Percentiles rank a stretch among this genome's conserved stretches.
Evolutionary conservation across 2,113 vertebrate species (phyloP).

Genomic region (Pluvianellus socialis): DNA sequence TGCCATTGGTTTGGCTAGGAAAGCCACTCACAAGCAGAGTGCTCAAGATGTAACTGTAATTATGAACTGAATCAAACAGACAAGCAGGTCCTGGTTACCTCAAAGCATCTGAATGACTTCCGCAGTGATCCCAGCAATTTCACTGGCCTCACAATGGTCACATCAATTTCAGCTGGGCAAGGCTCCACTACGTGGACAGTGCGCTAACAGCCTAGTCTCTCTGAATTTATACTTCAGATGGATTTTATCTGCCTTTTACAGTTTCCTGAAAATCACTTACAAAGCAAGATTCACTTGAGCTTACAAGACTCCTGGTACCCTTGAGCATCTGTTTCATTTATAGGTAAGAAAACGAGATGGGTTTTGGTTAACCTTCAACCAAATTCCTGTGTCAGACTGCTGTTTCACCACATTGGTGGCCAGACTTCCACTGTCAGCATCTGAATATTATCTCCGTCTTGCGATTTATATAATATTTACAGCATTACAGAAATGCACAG

Average conservation of each 20-base stretch:
- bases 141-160: not conserved
- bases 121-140: accelerated
- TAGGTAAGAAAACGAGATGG: not conserved
- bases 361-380: not conserved
- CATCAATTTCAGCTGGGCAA: not conserved
- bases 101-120: not conserved
- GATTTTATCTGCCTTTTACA: not conserved
- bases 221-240: not conserved
- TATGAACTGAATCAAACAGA: not conserved
- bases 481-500: not conserved
- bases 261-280: constrained; percentile 8
- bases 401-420: not conserved
- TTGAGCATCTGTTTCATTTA: not conserved
- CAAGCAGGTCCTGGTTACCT: not conserved
- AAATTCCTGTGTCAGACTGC: not conserved
- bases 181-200: not conserved
- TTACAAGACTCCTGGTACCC: not conserved
- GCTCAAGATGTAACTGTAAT: not conserved
- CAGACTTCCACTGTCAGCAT: not conserved
- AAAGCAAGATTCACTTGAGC: not conserved
- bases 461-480: not conserved
- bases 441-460: not conserved
- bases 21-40: not conserved
- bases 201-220: not conserved
- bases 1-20: not conserved